Evolutionary conservation across 2,113 vertebrate species (phyloP).

Genomic region (Cnemophilus loriae): DNA sequence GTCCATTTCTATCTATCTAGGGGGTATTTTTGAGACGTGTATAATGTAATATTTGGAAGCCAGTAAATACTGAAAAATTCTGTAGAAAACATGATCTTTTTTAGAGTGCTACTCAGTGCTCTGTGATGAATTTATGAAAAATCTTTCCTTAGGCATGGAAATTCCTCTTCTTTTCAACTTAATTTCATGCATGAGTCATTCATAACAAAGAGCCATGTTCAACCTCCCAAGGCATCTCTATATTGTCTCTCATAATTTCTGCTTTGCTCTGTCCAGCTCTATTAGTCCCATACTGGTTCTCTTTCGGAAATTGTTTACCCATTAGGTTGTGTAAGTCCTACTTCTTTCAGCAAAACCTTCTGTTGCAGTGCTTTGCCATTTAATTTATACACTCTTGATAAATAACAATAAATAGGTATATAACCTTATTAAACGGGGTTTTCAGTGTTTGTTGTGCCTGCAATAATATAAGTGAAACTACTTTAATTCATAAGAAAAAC

Average conservation of each 20-base stretch:
- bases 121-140: neutral
- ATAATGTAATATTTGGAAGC: neutral
- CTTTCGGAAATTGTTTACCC: neutral
- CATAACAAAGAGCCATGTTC: neutral
- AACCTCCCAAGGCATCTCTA: neutral
- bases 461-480: neutral
- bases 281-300: neutral
- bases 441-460: neutral
- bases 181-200: neutral
- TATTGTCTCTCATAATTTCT: neutral
- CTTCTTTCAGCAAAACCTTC: neutral
- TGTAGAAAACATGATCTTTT: neutral
- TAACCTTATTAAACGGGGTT: neutral
- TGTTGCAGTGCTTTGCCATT: neutral
- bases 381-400: neutral
- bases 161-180: neutral
- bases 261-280: neutral
- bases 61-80: neutral
- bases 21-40: neutral
- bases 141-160: neutral
- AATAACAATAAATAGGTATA: neutral
- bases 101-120: neutral
- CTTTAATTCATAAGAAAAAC: neutral
- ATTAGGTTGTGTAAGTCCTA: neutral
- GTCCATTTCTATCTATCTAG: neutral